Evolutionary conservation across 2,113 vertebrate species (phyloP).

Genomic region (Meleagris gallopavo): DNA sequence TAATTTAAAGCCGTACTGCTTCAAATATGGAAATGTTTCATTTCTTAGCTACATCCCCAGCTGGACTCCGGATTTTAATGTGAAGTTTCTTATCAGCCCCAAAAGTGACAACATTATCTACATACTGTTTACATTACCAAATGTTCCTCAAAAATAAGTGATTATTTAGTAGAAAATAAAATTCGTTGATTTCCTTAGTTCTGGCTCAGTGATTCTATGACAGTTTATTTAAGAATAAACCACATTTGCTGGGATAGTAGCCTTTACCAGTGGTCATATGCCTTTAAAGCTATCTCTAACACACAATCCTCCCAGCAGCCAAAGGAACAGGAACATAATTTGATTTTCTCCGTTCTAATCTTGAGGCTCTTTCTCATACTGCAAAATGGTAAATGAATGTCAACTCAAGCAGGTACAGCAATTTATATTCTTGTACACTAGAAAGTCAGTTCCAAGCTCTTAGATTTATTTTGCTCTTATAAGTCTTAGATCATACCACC

Average conservation of each 20-base stretch:
- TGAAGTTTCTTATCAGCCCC: neutral
- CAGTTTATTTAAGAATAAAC: neutral
- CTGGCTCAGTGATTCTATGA: neutral
- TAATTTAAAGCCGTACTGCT: neutral
- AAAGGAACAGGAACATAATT: constrained; percentile 53
- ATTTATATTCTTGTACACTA: constrained; percentile 48
- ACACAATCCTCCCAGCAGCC: neutral
- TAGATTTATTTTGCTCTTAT: constrained; percentile 67
- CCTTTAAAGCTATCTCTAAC: constrained; percentile 51
- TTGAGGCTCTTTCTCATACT: constrained; percentile 31
- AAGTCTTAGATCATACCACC: neutral
- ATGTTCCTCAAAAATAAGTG: neutral
- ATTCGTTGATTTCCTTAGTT: neutral
- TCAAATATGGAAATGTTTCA: neutral
- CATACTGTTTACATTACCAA: neutral
- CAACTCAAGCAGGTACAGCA: constrained; percentile 46
- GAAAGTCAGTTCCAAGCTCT: constrained; percentile 49
- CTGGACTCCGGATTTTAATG: neutral
- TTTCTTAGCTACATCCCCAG: neutral
- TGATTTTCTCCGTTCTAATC: constrained; percentile 67
- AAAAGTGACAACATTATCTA: neutral
- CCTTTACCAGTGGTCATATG: neutral
- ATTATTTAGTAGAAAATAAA: neutral
- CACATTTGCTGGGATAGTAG: neutral
- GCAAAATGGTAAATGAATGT: constrained; percentile 68